Base-by-base conservation (phyloP, 2,888 invertebrate species). In the Melieria omissa region DNA sequence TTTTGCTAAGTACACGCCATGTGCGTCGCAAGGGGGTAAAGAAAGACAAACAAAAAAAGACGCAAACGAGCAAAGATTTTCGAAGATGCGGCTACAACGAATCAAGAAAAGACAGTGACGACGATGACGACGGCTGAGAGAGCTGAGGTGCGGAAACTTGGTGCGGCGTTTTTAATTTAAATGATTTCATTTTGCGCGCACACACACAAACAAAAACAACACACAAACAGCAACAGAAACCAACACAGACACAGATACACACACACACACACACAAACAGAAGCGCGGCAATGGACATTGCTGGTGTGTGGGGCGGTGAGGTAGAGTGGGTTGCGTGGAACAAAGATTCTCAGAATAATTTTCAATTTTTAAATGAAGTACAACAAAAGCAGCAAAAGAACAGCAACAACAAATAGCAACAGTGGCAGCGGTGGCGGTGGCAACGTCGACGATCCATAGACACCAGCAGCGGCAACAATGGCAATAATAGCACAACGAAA, bases 311-410 rank as follows among this genome's bases (percentile, higher is more conserved):
- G 29, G 29, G 29, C 29, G 29, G 29, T 29, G 29, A 29, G 29
- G 29, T 29, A 3, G 29, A 29, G 29, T 29, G 29, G 29, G 29
- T 44, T 29, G 42, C 16, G 55, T 16, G 12, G n/a, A 65, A 29
- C 29, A 29, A 29, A 70, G 67, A 70, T 72, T 72, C 74, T 70
- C 61, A 41, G 70, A 72, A 70, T 70, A 63, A 72, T 72, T 71
- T 74, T 65, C 67, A 72, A 70, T 72, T 67, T 71, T 74, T 55
- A 74, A 74, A 71, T 73, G 52, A 75, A 71, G 70, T 71, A 70
- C 47, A 49, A 57, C 41, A 44, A 68, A 62, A 47, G 12, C 8
- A 63, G 47, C 64, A 65, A 63, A 49, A 65, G 58, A 57, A 42
- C 46, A 57, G 14, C 64, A 68, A 72, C 62, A 68, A 72, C 49